Evolutionary conservation across 2,113 vertebrate species (phyloP), one percentile per base, ranked within the genome.

Genomic region (Columba janthina): DNA sequence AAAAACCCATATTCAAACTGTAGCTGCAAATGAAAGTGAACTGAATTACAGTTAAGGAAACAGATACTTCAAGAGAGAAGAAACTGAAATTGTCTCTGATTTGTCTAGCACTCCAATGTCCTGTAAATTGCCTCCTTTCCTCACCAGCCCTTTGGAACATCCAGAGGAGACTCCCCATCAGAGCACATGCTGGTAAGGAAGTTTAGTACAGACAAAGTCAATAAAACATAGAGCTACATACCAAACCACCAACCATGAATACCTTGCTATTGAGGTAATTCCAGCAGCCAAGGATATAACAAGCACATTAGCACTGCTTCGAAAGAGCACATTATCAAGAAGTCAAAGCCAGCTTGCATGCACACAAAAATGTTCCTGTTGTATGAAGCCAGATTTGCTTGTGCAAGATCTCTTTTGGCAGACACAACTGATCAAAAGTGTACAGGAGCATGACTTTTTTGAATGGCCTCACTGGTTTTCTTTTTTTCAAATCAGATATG

Each of bases 331-430:
- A 69, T 90, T 60, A n/a, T 11, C 88, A 64, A 75, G 75, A 71
- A 93, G 65, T 38, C 2, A 2, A 56, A 71, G 58, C 73, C 95
- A 93, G 60, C 75, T 15, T 28, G 71, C 71, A 66, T 21, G 11
- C 91, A 95, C 3, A 2, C 85, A 94, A 74, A 92, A 96, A 92
- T 78, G 75, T 81, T 94, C 93, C 72, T 67, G 57, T 36, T n/a
- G 54, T 65, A 74, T 69, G 79, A 81, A 97, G 94, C 85, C 88
- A 93, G 90, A 89, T 77, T 53, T 92, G 82, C 95, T 96, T 97
- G 93, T 96, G 93, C 90, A 95, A 96, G 88, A 77, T 53, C 74
- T 50, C 51, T 80, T 80, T 66, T 96, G 94, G 91, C 95, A 93
- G 88, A 38, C 61, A 72, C 64, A 48, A 88, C 48, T 12, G 90